Conservation (phyloP, 1,140 invertebrate species). For the Harlomillsia oculata region DNA sequence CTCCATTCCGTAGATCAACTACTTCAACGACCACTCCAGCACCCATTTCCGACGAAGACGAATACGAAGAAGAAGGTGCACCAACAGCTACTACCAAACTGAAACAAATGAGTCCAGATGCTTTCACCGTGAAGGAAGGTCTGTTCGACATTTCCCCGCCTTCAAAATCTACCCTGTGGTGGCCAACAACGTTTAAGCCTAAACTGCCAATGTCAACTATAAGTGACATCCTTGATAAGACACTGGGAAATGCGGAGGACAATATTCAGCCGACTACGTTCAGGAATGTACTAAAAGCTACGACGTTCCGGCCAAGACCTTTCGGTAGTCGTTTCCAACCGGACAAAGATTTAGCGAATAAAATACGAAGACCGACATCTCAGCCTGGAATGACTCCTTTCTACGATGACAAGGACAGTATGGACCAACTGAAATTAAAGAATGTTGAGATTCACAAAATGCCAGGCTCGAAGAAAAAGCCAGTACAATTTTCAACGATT, state of each 20-base stretch:
- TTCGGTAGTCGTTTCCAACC: conserved; percentile 6
- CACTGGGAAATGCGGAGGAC: not conserved
- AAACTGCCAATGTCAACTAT: not conserved
- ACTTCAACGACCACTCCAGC: not conserved
- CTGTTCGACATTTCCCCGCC: conserved; percentile 13
- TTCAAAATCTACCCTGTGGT: conserved; percentile 10
- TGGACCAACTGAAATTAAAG: conserved; percentile 31
- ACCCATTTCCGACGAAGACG: not conserved
- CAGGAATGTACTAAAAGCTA: conserved; percentile 17
- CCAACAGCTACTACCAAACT: not conserved
- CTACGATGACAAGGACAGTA: conserved; percentile 26
- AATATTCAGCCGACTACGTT: conserved; percentile 21
- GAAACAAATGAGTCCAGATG: not conserved
- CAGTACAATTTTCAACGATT: not conserved
- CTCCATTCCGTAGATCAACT: not conserved
- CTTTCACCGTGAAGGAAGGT: not conserved
- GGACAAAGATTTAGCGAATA: not conserved
- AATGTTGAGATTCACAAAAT: conserved; percentile 33
- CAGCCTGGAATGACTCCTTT: conserved; percentile 21
- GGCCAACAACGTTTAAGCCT: conserved; percentile 30
- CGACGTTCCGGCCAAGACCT: conserved; percentile 23
- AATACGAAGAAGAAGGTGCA: not conserved
- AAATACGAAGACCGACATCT: conserved; percentile 16
- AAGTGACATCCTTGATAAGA: conserved; percentile 1
- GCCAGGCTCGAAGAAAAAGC: not conserved